Evolutionary conservation across 2,888 invertebrate genomes (phyloP).

Genomic region (Alloplasta piceator): DNA sequence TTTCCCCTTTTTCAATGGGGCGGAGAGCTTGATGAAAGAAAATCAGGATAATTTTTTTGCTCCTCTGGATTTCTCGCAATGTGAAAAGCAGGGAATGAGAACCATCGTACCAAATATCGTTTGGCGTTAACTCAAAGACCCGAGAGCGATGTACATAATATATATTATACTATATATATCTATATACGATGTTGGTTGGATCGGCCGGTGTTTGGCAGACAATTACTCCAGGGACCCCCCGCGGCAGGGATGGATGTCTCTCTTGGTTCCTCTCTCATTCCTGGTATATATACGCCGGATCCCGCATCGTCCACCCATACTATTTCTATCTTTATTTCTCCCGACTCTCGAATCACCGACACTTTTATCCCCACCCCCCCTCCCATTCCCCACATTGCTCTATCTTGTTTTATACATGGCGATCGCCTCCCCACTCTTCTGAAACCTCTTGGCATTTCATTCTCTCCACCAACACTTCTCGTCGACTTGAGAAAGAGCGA

Average conservation of each 20-base stretch:
- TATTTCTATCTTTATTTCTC: conserved; percentile 47
- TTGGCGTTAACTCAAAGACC: conserved; percentile 75
- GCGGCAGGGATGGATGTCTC: conserved; percentile 82
- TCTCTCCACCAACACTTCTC: conserved; percentile 27
- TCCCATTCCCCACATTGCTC: conserved; percentile 44
- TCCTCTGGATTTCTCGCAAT: too few relatives aligned
- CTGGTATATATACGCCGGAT: conserved; percentile 65
- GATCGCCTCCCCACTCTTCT: too few relatives aligned
- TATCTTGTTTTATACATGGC: conserved; percentile 14
- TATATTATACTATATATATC: background rate
- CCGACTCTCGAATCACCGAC: conserved; percentile 26
- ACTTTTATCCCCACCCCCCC: conserved; percentile 54
- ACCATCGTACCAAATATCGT: conserved; percentile 74
- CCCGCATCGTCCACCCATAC: conserved; percentile 48
- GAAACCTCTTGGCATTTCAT: conserved; percentile 10
- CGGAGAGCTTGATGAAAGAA: too few relatives aligned
- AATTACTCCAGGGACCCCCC: conserved; percentile 82
- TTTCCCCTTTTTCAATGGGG: too few relatives aligned
- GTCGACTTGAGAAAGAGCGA: conserved; percentile 29
- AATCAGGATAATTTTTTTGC: too few relatives aligned
- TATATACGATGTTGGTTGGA: conserved; percentile 68
- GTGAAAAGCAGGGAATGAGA: conserved; percentile 69
- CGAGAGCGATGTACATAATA: conserved; percentile 37
- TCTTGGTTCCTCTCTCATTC: conserved; percentile 72
- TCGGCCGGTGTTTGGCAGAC: conserved; percentile 80